Percentiles rank a stretch among this genome's conserved stretches.
These are phyloP conservation scores for Sebastes schlegelii DNA, from an alignment of 2,113 vertebrate species.

Conservation along the genomic window DNA sequence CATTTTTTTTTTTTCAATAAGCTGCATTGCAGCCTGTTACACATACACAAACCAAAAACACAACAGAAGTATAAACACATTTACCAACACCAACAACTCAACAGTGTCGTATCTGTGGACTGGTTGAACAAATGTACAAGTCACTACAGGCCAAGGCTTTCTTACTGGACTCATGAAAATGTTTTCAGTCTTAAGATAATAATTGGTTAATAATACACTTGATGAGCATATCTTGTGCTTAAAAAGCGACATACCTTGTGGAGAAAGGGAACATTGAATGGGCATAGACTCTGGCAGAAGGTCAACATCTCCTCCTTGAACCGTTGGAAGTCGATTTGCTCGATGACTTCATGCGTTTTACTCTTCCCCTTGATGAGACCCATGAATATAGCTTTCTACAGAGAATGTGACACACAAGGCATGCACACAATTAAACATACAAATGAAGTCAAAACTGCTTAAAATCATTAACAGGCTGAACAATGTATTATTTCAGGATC, in stretches of 20 bases:
- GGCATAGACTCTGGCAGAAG: constrained; percentile 83
- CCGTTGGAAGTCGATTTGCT: constrained; percentile 83
- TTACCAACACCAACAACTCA: neutral
- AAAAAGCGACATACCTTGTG: constrained; percentile 79
- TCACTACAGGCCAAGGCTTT: neutral
- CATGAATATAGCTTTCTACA: constrained; percentile 85
- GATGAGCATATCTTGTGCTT: neutral
- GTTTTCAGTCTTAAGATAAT: neutral
- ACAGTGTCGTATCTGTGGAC: neutral
- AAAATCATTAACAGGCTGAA: neutral
- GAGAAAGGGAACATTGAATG: constrained; percentile 83
- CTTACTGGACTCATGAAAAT: neutral
- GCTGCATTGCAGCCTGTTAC: constrained; percentile 63
- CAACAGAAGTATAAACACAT: neutral
- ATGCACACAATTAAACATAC: neutral
- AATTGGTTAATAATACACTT: neutral
- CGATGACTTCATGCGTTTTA: constrained; percentile 81
- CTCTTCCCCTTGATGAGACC: constrained; percentile 84
- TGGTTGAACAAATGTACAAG: neutral
- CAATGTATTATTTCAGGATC: neutral
- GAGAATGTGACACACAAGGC: neutral
- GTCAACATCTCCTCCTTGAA: constrained; percentile 87
- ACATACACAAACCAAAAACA: constrained; percentile 11
- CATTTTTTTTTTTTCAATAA: constrained; percentile 33
- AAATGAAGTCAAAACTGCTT: neutral